Evolutionary conservation across 2,888 invertebrate genomes (phyloP), one percentile per base, ranked within the genome.

Genomic region (Hirtodrosophila alboralis): DNA sequence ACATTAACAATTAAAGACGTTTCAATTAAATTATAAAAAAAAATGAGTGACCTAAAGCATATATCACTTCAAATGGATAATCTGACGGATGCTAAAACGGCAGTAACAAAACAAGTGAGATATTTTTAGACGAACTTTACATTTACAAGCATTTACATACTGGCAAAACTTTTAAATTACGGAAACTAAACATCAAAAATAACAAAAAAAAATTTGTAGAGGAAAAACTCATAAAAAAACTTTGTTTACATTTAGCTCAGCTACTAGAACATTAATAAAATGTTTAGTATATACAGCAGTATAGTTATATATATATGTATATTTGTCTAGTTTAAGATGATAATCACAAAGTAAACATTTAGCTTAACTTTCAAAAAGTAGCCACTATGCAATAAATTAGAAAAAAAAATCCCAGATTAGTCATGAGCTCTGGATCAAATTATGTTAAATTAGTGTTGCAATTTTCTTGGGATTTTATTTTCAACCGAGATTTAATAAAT

Each of bases 41-140:
- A 54, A 60, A 74, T 79, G 84, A 79, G 44, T 31, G 74, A 73
- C 26, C 23, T 18, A 33, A 43, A 76, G 47, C 78, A 84, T 14
- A 52, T 65, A 36, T 38, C 81, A 23, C 40, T 81, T n/a, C 57
- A 81, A 48, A 74, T 81, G 78, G 74, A 80, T 53, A 67, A 53
- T 10, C 13, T 43, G 6, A 12, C 30, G 16, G 45, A 36, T 16
- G 40, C 48, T 16, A 59, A 52, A 37, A 54, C 63, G 3, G 6
- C 31, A 65, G 14, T 44, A 1, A 62, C 43, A 37, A 65, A 52
- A 52, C 67, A 70, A 41, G 80, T 80, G 59, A 77, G 75, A n/a
- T n/a, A n/a, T n/a, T n/a, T n/a, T 68, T 54, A 12, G n/a, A 33
- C 6, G 28, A 5, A 18, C 14, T 5, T 10, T 5, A 28, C 5